phyloP scores from a whole-genome alignment of 1,140 invertebrate genomes.

The Choristoneura fumiferana region DNA sequence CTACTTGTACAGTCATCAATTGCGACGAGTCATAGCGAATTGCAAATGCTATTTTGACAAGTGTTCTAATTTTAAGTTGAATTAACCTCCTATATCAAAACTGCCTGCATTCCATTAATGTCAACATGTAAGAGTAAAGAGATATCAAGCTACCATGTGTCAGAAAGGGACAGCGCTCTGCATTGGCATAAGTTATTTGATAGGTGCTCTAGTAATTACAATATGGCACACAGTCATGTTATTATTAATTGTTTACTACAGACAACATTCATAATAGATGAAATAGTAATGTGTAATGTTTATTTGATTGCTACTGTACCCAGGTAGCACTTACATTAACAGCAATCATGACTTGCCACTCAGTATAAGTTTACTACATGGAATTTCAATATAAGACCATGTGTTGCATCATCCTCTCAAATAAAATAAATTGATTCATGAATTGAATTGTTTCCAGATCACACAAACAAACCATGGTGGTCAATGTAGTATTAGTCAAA shows the following conservation, averaged over 20 bases:
- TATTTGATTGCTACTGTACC: too few species aligned
- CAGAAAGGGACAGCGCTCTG: not conserved
- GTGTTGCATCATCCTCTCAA: constrained; percentile 31
- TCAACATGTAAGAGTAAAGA: constrained; percentile 3
- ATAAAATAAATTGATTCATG: constrained; percentile 15
- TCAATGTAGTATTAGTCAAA: not conserved
- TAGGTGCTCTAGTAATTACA: constrained; percentile 8
- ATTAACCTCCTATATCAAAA: not conserved
- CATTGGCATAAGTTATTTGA: not conserved
- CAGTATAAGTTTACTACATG: not conserved
- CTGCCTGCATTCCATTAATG: not conserved
- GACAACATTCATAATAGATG: not conserved
- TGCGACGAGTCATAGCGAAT: too few species aligned
- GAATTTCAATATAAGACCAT: constrained; percentile 25
- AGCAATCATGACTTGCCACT: not conserved
- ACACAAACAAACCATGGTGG: not conserved
- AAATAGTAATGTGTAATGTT: not conserved
- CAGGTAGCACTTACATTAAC: not conserved
- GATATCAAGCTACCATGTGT: not conserved
- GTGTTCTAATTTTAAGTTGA: not conserved
- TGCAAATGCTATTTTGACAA: not conserved
- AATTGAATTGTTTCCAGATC: not conserved
- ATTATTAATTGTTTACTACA: not conserved
- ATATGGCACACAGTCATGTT: not conserved
- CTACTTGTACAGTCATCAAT: too few species aligned